These are phyloP conservation scores for Archivesica marissinica DNA, from an alignment of 1,140 invertebrate genomes.

Conservation along the genomic window DNA sequence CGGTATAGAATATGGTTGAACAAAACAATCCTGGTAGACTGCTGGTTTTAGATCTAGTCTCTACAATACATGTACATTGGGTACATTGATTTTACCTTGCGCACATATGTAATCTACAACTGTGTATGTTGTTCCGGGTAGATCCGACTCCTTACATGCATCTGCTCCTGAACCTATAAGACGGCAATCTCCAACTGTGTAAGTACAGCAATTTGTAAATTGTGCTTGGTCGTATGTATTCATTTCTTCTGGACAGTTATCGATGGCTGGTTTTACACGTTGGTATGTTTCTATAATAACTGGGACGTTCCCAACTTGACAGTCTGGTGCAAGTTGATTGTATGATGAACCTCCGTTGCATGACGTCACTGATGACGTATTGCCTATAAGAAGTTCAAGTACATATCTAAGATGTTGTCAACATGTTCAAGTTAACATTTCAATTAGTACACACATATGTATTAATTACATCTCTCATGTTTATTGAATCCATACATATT, in stretches of 20 bases:
- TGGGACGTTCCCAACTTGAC: not conserved
- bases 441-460: not conserved
- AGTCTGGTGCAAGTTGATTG: slow-evolving; percentile 28
- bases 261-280: not conserved
- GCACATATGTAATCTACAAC: slow-evolving; percentile 24
- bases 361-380: slow-evolving; percentile 1
- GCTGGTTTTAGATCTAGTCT: no score
- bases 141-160: not conserved
- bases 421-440: not conserved
- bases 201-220: slow-evolving; percentile 22
- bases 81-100: not conserved
- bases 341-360: slow-evolving; percentile 32
- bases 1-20: no score
- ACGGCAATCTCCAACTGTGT: not conserved
- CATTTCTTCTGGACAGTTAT: not conserved
- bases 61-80: no score
- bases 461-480: not conserved
- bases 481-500: not conserved
- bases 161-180: not conserved
- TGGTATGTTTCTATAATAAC: not conserved
- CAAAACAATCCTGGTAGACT: no score
- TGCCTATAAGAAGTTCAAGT: not conserved
- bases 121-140: slow-evolving; percentile 3
- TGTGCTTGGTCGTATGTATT: not conserved
- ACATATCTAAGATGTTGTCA: not conserved